These are phyloP conservation scores for Neolamprologus modestus DNA, from an alignment of 2,113 vertebrate genomes.

Conservation along the genomic window DNA sequence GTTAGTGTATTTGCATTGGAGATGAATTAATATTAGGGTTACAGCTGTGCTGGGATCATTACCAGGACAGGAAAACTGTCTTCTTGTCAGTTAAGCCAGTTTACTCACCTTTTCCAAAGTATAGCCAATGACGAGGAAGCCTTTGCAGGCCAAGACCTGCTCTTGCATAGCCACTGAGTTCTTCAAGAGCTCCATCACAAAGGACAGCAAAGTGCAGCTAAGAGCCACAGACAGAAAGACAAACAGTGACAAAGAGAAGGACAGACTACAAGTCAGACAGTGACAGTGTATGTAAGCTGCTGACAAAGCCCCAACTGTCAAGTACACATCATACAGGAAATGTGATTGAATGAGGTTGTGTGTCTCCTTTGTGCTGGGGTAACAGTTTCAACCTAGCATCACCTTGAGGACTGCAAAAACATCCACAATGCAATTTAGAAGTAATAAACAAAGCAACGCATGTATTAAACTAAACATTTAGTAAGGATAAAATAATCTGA, in stretches of 20 bases:
- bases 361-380: slow-evolving; percentile 20
- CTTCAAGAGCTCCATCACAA: slow-evolving; percentile 96
- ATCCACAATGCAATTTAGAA: not conserved
- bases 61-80: not conserved
- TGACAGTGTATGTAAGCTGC: slow-evolving; percentile 40
- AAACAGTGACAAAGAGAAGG: not conserved
- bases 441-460: not conserved
- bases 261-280: slow-evolving; percentile 10
- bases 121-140: slow-evolving; percentile 96
- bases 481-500: not conserved
- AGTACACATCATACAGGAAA: slow-evolving; percentile 35
- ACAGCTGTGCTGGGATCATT: not conserved
- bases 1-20: not conserved
- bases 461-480: not conserved
- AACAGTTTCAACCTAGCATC: slow-evolving; percentile 14
- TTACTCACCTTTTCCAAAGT: slow-evolving; percentile 90
- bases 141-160: slow-evolving; percentile 95
- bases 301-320: slow-evolving; percentile 48
- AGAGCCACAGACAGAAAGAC: not conserved
- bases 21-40: not conserved
- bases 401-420: slow-evolving; percentile 16
- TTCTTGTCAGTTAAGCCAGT: not conserved
- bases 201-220: slow-evolving; percentile 91
- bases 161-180: slow-evolving; percentile 98
- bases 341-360: slow-evolving; percentile 54